Evolutionary conservation across 2,888 invertebrate species (phyloP), one percentile per base, ranked within the genome.

Genomic region (Crioceris asparagi): DNA sequence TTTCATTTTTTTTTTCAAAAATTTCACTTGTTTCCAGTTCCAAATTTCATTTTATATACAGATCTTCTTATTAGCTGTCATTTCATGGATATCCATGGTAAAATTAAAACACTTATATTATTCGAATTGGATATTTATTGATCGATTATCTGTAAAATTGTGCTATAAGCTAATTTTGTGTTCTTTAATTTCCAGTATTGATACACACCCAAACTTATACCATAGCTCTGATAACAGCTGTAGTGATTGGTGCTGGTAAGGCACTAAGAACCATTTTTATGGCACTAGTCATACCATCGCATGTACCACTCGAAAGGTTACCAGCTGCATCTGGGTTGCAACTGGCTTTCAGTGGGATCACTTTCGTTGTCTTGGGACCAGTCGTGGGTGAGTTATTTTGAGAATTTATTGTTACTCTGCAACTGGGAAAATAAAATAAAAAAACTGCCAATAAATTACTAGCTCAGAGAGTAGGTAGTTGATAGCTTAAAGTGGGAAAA

Each of bases 251-350:
- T 0, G 70, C 76, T 39, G 79, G 79, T 14, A 83, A 82, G 62
- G 82, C 77, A 0, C 58, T 83, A 1, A 66, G 81, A 37, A 82
- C 82, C 3, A 77, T 83, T 4, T 82, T 82, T 52, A 79, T 82
- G 74, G 77, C 79, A 0, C 60, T 83, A 3, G 79, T 81, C 8
- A 79, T 83, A 49, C 81, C 82, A 2, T 72, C 74, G 0, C 75
- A 82, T 53, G 81, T 83, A 27, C 75, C 81, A 1, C 54, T 83
- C 10, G 74, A 77, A 43, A 72, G 78, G 39, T 55, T 83, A 40
- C 80, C 83, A 1, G 79, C 77, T 7, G 82, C 82, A 2, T 71
- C 78, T 1, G 82, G 82, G 1, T 63, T 83, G 31, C 81, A 81
- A 53, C 59, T 82, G 23, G 62, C 81, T 6, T 73, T 75, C 31